Evolutionary conservation across 2,113 vertebrate species (phyloP).

Genomic region (Anhinga rufa): DNA sequence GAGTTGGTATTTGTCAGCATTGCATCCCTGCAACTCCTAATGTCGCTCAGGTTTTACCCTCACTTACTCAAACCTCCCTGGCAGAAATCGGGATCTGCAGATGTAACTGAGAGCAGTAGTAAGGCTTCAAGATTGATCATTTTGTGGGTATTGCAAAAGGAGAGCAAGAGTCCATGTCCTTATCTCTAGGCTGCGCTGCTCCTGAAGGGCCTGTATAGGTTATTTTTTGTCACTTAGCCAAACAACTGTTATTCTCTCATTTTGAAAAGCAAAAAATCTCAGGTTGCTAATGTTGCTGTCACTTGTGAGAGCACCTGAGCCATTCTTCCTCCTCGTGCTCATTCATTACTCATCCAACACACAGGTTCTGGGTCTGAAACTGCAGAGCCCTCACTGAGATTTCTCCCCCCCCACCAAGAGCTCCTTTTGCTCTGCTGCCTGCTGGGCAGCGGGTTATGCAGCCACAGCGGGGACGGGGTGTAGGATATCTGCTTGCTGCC

Average conservation of each 20-base stretch:
- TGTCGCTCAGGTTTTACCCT: neutral
- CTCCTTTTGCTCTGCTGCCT: neutral
- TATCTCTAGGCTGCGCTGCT: neutral
- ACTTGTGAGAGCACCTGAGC: neutral
- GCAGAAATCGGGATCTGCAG: neutral
- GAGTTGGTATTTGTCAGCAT: neutral
- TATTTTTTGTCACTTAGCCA: neutral
- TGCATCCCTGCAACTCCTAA: neutral
- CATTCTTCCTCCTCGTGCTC: neutral
- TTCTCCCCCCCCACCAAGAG: neutral
- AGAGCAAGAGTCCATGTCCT: neutral
- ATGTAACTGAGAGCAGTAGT: neutral
- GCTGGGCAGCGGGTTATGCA: neutral
- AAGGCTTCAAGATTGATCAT: neutral
- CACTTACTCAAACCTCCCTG: neutral
- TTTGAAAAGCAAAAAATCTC: neutral
- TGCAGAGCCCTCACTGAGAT: neutral
- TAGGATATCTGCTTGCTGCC: neutral
- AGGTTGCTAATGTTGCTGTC: neutral
- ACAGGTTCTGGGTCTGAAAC: neutral
- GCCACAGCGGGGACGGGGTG: neutral
- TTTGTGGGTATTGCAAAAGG: neutral
- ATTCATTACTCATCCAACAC: fast-evolving
- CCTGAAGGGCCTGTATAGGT: neutral
- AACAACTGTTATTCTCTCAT: neutral